Conservation (phyloP, 2,113 vertebrate genomes). For the Psephotus haematonotus region DNA sequence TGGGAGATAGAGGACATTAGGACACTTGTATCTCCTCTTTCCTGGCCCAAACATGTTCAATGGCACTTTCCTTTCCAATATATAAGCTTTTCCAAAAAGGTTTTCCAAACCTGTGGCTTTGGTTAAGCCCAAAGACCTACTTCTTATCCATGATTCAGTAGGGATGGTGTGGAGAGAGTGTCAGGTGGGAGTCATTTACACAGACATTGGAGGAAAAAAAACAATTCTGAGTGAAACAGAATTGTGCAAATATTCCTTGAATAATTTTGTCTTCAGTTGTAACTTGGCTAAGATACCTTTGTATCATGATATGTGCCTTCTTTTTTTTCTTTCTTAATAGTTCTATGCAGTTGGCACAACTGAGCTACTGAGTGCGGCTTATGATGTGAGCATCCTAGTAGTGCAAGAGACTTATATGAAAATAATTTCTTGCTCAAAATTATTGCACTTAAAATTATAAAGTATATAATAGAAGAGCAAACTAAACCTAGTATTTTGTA, state of each 20-base stretch:
- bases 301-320: not conserved
- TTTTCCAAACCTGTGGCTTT: not conserved
- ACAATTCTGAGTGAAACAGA: not conserved
- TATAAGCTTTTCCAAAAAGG: not conserved
- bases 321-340: not conserved
- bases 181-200: not conserved
- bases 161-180: not conserved
- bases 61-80: not conserved
- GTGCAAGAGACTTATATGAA: not conserved
- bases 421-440: not conserved
- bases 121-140: not conserved
- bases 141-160: not conserved
- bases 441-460: not conserved
- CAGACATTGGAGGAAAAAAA: fast-evolving
- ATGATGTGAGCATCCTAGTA: not conserved
- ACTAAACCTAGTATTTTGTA: not conserved
- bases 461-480: not conserved
- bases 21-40: fast-evolving
- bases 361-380: not conserved
- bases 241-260: not conserved
- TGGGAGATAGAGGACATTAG: not conserved
- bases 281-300: not conserved
- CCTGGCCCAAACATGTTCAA: not conserved
- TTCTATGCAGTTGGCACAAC: not conserved
- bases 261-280: not conserved